phyloP scores from a whole-genome alignment of 2,888 invertebrate genomes.

The Ypsolopha scabrella region DNA sequence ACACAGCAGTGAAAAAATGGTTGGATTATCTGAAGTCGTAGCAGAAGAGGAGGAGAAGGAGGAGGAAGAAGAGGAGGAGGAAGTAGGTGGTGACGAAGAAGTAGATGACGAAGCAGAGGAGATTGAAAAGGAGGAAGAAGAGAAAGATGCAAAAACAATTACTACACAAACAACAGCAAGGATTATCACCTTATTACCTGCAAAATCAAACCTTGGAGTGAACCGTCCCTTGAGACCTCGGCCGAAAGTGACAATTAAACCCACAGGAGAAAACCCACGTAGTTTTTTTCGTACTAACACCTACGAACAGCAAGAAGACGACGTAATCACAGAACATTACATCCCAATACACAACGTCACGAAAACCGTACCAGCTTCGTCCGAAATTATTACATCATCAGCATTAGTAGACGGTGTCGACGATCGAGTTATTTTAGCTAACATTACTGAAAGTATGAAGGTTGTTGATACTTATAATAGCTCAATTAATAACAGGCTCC shows the following conservation, averaged over 20 bases:
- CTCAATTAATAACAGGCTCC: constrained; percentile 38
- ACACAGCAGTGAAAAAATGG: constrained; percentile 38
- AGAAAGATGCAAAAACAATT: not conserved
- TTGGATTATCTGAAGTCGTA: constrained; percentile 56
- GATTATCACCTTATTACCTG: constrained; percentile 77
- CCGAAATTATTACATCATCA: constrained; percentile 25
- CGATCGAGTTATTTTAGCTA: constrained; percentile 19
- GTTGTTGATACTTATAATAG: constrained; percentile 17
- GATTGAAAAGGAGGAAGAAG: constrained; percentile 22
- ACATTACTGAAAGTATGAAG: constrained; percentile 26
- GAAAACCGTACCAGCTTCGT: constrained; percentile 21
- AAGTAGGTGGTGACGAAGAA: not conserved
- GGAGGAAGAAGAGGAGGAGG: constrained; percentile 11
- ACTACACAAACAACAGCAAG: constrained; percentile 39
- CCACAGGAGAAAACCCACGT: constrained; percentile 42
- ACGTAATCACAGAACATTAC: constrained; percentile 37
- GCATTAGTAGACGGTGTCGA: constrained; percentile 19
- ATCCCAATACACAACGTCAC: constrained; percentile 21
- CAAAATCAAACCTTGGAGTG: constrained; percentile 83
- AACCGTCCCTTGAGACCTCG: constrained; percentile 77
- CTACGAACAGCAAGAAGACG: constrained; percentile 31
- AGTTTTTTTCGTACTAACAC: constrained; percentile 39
- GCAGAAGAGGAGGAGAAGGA: constrained; percentile 39
- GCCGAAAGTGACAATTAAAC: constrained; percentile 53
- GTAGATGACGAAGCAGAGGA: constrained; percentile 52